Conservation (phyloP, 2,113 vertebrate genomes). For the Istiophorus platypterus region DNA sequence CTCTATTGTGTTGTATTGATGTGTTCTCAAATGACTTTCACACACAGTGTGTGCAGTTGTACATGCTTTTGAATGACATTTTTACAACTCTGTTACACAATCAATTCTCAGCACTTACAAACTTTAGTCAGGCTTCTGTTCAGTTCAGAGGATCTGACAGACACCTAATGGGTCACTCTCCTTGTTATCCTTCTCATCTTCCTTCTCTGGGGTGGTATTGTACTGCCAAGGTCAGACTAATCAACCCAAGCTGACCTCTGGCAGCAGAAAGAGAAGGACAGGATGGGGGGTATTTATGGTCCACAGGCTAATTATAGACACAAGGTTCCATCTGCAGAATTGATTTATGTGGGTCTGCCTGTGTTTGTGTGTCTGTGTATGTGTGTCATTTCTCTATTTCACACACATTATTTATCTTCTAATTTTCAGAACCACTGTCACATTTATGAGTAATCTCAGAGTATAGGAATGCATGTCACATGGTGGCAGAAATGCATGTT, state of each 20-base stretch:
- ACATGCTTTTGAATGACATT: not conserved
- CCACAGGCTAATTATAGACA: conserved; percentile 73
- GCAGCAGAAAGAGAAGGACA: conserved; percentile 54
- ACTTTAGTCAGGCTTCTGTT: conserved; percentile 16
- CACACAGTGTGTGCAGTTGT: conserved; percentile 11
- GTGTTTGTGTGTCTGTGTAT: conserved; percentile 9
- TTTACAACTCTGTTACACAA: conserved; percentile 10
- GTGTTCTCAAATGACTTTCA: conserved; percentile 52
- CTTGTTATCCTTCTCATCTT: conserved; percentile 14
- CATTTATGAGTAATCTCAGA: not conserved
- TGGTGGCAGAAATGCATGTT: not conserved
- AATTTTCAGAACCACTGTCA: not conserved
- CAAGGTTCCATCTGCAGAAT: conserved; percentile 62
- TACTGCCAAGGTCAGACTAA: conserved; percentile 69
- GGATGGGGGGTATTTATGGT: conserved; percentile 76
- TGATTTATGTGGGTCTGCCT: conserved; percentile 58
- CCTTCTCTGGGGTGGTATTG: conserved; percentile 46
- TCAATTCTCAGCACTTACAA: conserved; percentile 6
- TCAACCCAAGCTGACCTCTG: conserved; percentile 61
- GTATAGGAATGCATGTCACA: not conserved
- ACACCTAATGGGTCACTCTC: conserved; percentile 13
- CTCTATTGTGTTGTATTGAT: conserved; percentile 58
- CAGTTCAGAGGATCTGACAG: not conserved
- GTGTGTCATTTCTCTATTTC: conserved; percentile 7
- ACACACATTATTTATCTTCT: not conserved